Base-by-base conservation (phyloP, 37 sponge, comb jelly and placozoan species). In the Aphrocallistes beatrix region DNA sequence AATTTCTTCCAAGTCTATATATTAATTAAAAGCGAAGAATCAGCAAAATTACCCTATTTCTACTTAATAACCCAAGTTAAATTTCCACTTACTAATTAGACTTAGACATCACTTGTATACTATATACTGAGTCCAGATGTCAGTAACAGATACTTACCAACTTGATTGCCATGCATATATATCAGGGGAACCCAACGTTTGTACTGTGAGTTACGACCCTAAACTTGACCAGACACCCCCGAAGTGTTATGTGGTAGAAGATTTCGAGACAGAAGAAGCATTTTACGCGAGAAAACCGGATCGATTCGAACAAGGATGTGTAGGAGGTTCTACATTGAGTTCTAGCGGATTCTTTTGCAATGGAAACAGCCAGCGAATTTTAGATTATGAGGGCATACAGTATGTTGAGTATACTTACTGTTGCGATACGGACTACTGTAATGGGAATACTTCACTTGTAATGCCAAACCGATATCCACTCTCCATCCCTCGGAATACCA, bases 361-460 rank as follows among this genome's bases (percentile, higher is more conserved):
- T 60, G 34, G 32, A 32, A 8, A 19, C 28, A 60, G 34, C n/a
- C 75, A 60, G 21, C 8, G 17, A 25, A 60, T 60, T 25, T 25
- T 19, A 13, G 3, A 32, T 19, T 60, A 19, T 13, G 34, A 60
- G 28, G 28, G n/a, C 1, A 60, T 8, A 19, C 10, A 60, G 75
- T 60, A 60, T 60, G 75, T 60, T 32, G 75, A 60, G n/a, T 60
- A 60, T 30, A 19, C 75, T 25, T 60, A 60, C 75, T 60, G 75
- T 60, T 60, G 75, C 75, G n/a, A 30, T 60, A 19, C 8, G 10
- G 21, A 60, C n/a, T 28, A 32, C 21, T 60, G 75, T 13, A 60
- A 60, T 30, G n/a, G 21, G 28, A 60, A 60, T 13, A 60, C 75
- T 13, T 19, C 8, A 32, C 25, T 21, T 28, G 34, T 60, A 19